These are phyloP conservation scores for Cyprinus carpio DNA, from an alignment of 2,113 vertebrate species.

Conservation along the genomic window DNA sequence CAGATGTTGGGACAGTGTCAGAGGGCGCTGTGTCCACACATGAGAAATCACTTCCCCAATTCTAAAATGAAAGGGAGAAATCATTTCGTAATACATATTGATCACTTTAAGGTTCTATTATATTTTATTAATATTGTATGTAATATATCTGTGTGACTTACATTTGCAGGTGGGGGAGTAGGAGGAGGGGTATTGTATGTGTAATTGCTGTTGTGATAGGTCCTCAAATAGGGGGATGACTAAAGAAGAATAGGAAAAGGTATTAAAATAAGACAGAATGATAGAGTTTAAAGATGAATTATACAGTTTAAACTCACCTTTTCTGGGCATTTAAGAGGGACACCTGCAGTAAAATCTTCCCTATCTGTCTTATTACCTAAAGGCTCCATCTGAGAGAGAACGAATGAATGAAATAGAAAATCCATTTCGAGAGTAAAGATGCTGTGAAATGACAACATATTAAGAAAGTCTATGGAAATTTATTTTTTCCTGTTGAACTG, in stretches of 20 bases:
- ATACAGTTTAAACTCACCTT: conserved; percentile 71
- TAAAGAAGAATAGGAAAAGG: conserved; percentile 62
- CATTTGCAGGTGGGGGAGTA: conserved; percentile 68
- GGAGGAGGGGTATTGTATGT: conserved; percentile 69
- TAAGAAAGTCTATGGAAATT: neutral
- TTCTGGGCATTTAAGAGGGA: conserved; percentile 81
- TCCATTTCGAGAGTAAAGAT: neutral
- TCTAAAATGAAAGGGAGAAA: conserved; percentile 67
- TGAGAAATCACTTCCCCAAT: conserved; percentile 88
- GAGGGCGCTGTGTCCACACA: conserved; percentile 75
- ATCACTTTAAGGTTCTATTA: too few species aligned
- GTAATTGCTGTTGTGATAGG: conserved; percentile 81
- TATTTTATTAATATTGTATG: neutral
- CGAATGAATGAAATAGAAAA: neutral
- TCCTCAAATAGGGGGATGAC: conserved; percentile 81
- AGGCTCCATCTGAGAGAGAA: conserved; percentile 79
- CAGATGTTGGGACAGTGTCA: conserved; percentile 79
- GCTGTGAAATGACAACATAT: neutral
- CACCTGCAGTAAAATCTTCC: conserved; percentile 70
- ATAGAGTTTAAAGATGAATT: neutral
- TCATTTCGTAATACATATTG: neutral
- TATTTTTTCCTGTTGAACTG: neutral
- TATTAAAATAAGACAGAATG: neutral
- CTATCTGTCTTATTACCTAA: conserved; percentile 79
- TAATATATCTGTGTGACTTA: conserved; percentile 58